These are phyloP conservation scores for Ornithorhynchus anatinus DNA, from an alignment of 2,113 vertebrate genomes.

Conservation along the genomic window DNA sequence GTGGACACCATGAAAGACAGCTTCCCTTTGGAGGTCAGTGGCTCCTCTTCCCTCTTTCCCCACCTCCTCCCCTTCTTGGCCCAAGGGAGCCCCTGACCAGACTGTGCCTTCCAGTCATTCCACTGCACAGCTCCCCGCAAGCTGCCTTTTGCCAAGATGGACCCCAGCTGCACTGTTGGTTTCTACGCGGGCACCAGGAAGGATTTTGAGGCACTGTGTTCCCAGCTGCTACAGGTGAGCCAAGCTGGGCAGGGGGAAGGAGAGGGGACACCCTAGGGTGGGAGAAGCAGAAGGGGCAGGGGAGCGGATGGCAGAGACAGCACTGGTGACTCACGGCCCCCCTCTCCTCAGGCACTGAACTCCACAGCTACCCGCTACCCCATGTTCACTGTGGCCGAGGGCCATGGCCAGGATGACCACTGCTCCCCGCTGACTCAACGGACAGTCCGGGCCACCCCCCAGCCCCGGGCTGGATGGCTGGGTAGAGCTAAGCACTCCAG, in stretches of 20 bases:
- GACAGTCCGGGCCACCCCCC: constrained; percentile 56
- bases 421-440: constrained; percentile 63
- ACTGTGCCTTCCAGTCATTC: constrained; percentile 75
- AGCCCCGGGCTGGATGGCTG: constrained; percentile 58
- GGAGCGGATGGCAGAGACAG: not conserved
- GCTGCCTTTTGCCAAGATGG: constrained; percentile 88
- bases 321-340: not conserved
- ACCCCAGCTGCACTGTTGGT: constrained; percentile 91
- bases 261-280: too few species aligned
- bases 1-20: constrained; percentile 79
- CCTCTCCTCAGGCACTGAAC: constrained; percentile 72
- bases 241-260: rapidly evolving
- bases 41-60: not conserved
- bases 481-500: constrained; percentile 68
- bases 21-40: constrained; percentile 83
- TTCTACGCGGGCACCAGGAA: constrained; percentile 83
- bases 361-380: constrained; percentile 80
- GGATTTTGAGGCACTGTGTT: constrained; percentile 85
- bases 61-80: not conserved
- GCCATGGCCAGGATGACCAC: constrained; percentile 78
- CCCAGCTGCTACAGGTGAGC: constrained; percentile 76
- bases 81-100: not conserved
- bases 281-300: not conserved
- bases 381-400: constrained; percentile 87
- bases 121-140: constrained; percentile 90